phyloP scores from a whole-genome alignment of 2,888 invertebrate genomes.

The Amblyjoppa proteus region DNA sequence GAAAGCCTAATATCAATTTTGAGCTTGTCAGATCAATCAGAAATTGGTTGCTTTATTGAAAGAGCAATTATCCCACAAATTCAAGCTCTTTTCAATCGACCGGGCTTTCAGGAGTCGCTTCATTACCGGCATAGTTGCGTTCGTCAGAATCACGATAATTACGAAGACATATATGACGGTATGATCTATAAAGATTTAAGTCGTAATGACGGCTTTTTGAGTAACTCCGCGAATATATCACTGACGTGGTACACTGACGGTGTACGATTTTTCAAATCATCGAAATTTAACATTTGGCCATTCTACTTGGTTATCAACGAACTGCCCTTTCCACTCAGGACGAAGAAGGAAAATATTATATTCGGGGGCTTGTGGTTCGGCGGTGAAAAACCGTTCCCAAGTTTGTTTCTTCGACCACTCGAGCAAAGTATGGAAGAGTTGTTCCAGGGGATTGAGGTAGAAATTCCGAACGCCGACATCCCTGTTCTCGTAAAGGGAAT shows the following conservation, averaged over 20 bases:
- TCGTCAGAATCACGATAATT: neutral
- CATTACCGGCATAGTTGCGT: constrained; percentile 20
- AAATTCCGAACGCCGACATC: neutral
- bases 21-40: neutral
- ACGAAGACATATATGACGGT: constrained; percentile 52
- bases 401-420: constrained; percentile 15
- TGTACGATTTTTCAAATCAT: neutral
- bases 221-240: neutral
- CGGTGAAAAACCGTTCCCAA: constrained; percentile 41
- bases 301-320: constrained; percentile 7
- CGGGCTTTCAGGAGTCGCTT: constrained; percentile 38
- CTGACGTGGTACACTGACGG: constrained; percentile 7
- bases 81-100: constrained; percentile 28
- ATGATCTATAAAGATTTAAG: constrained; percentile 37
- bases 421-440: neutral
- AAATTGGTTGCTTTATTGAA: constrained; percentile 29
- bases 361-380: constrained; percentile 55
- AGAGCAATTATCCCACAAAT: constrained; percentile 22
- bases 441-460: constrained; percentile 13
- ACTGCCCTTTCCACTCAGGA: constrained; percentile 1
- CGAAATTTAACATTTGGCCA: constrained; percentile 7
- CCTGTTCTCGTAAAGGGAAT: constrained; percentile 12
- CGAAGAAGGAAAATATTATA: constrained; percentile 57
- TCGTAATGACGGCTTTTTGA: neutral
- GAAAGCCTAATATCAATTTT: constrained; percentile 43